phyloP scores from a whole-genome alignment of 2,113 vertebrate genomes.

The Struthio camelus region DNA sequence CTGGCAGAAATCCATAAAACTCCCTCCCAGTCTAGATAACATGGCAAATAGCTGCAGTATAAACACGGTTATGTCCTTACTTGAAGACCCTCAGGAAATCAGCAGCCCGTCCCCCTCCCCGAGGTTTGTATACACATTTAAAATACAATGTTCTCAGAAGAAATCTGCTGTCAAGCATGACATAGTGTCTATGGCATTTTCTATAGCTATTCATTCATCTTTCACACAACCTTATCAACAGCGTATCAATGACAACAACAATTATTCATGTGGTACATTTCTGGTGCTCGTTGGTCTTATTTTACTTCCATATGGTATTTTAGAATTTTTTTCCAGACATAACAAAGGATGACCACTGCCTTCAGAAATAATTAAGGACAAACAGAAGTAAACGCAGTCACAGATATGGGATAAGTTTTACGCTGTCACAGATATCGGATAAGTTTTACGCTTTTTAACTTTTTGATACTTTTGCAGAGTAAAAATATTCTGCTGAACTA shows the following conservation, averaged over 20 bases:
- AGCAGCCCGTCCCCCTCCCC: not conserved
- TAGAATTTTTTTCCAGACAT: not conserved
- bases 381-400: not conserved
- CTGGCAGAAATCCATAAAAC: not conserved
- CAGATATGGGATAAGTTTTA: accelerated
- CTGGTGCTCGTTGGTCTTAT: not conserved
- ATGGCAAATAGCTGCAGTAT: not conserved
- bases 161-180: not conserved
- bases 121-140: not conserved
- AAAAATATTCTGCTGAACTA: not conserved
- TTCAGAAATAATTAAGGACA: not conserved
- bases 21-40: not conserved
- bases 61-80: not conserved
- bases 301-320: not conserved
- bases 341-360: not conserved
- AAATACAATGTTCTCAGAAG: not conserved
- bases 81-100: not conserved
- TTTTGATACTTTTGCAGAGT: not conserved
- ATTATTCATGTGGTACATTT: not conserved
- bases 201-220: not conserved
- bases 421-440: accelerated
- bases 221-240: not conserved
- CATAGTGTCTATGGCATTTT: not conserved
- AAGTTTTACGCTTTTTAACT: not conserved
- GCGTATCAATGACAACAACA: not conserved